Evolutionary conservation across 2,797 vertebrate species (phyloP).

Genomic region (Aldrovandia affinis): DNA sequence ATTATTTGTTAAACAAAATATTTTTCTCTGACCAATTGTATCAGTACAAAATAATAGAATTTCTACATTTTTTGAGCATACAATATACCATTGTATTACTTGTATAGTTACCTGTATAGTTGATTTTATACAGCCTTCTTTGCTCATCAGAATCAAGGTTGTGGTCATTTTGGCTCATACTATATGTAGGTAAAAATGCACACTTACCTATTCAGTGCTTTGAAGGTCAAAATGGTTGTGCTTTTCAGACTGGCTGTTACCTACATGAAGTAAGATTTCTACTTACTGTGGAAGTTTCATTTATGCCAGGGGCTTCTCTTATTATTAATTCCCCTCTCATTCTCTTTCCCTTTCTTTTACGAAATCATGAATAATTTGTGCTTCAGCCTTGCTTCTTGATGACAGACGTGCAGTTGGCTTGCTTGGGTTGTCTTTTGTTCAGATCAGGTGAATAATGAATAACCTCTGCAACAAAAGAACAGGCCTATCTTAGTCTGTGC

Average conservation of each 20-base stretch:
- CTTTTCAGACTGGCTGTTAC: not conserved
- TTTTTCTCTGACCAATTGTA: too few relatives aligned
- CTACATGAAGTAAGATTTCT: not conserved
- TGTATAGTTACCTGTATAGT: too few relatives aligned
- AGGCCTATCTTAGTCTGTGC: conserved; percentile 59
- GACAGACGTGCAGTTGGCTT: conserved; percentile 69
- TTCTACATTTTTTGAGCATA: too few relatives aligned
- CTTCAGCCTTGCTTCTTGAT: conserved; percentile 63
- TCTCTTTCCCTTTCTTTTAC: conserved; percentile 59
- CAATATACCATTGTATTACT: too few relatives aligned
- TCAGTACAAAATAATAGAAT: too few relatives aligned
- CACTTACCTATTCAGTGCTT: not conserved
- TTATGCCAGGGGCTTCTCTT: conserved; percentile 59
- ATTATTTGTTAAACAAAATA: too few relatives aligned
- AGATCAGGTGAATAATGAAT: conserved; percentile 76
- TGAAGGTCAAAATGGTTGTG: not conserved
- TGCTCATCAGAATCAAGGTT: too few relatives aligned
- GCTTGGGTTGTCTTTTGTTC: conserved; percentile 74
- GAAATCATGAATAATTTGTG: conserved; percentile 77
- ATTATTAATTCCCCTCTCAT: conserved; percentile 61
- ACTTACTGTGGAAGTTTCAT: conserved; percentile 41
- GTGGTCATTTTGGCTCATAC: too few relatives aligned
- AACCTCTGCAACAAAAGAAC: conserved; percentile 72
- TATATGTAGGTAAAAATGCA: not conserved
- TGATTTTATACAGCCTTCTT: too few relatives aligned